Base-by-base conservation (phyloP, 1,140 invertebrate species). In the Cecropterus lyciades region DNA sequence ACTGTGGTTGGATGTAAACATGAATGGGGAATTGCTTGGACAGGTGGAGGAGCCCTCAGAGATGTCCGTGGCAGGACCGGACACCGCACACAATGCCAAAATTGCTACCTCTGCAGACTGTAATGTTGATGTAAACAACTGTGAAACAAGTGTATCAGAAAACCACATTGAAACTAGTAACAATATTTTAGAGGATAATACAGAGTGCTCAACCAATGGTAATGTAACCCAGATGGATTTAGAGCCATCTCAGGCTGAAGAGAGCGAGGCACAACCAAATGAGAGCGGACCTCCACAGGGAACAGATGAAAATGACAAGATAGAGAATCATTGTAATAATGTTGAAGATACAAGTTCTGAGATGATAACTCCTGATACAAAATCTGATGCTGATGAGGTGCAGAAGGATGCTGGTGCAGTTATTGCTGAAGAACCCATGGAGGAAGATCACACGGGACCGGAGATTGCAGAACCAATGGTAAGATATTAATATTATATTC, bases 11-110 rank as follows among this genome's bases (percentile, higher is more conserved):
- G 62, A 37, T 65, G 53, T 78, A 74, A 86, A 70, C 56, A 87
- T 87, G 84, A 87, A 89, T 83, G 80, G 82, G 70, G 79, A 79
- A 79, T 69, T 82, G 55, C 84, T 84, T 86, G 80, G 84, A 42
- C 80, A 68, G 68, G 81, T 85, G 80, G 84, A 82, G 37, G 79
- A 82, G 48, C 63, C 72, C 20, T 71, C 75, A 62, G 75, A 77
- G 15, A 59, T 75, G 52, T 70, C 75, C 56, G 49, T 53, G 11
- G 65, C 71, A 14, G 60, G 46, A 43, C 65, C 71, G 17, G 69
- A 71, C 30, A 59, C 67, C 13, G 13, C 46, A 33, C 53, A 37
- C 2, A 24, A 57, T 15, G 45, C 24, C 37, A 53, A 60, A 40
- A 40, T 40, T 69, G 27, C 51, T 67, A 15, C 40, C 45, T 40